Conservation (phyloP, 2,797 vertebrate species). For the Leucoraja ocellata region DNA sequence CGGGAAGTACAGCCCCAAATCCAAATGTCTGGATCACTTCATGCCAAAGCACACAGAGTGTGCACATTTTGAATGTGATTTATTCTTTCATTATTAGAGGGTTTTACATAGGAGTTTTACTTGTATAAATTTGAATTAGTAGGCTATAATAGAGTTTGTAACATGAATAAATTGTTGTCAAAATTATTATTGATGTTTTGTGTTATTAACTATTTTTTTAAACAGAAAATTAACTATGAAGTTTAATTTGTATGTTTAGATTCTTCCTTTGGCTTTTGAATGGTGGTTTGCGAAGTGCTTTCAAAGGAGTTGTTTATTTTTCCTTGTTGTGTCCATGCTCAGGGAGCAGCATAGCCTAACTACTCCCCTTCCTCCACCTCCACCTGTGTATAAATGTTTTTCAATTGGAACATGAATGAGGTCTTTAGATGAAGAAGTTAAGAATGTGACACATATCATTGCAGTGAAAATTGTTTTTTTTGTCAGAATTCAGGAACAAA, state of each 20-base stretch:
- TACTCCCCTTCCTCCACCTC: neutral
- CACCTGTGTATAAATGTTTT: neutral
- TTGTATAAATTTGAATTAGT: no score
- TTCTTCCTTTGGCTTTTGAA: neutral
- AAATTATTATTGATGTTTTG: neutral
- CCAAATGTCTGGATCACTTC: no score
- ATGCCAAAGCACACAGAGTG: no score
- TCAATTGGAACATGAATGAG: neutral
- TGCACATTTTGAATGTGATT: no score
- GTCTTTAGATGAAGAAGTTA: neutral
- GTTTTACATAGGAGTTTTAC: no score
- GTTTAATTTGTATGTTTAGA: neutral
- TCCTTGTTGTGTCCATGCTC: neutral
- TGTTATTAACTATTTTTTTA: neutral
- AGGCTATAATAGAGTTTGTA: neutral
- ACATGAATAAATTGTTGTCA: neutral
- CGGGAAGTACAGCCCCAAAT: no score
- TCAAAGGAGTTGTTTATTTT: neutral
- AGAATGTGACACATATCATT: neutral
- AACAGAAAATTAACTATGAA: neutral
- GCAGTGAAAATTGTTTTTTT: neutral
- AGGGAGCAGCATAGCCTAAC: neutral
- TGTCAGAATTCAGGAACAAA: neutral
- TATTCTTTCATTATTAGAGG: no score
- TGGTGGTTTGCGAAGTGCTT: neutral